phyloP scores from a whole-genome alignment of 2,888 invertebrate genomes.

The Axea sp. region DNA sequence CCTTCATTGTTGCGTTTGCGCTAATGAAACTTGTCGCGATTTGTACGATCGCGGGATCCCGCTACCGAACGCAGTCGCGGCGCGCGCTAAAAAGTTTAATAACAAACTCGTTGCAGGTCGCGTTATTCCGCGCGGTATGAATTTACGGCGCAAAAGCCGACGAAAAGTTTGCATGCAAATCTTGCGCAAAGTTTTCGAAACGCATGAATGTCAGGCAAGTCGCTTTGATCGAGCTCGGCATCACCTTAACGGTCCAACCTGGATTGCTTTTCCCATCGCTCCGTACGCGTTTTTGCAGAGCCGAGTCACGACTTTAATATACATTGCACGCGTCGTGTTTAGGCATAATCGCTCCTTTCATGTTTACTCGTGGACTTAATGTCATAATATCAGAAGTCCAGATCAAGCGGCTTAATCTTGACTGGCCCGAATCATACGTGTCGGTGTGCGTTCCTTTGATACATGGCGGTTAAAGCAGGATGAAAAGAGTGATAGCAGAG shows the following conservation, averaged over 20 bases:
- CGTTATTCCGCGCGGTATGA: too few species aligned
- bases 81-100: constrained; percentile 14
- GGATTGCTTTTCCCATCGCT: constrained; percentile 50
- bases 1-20: constrained; percentile 19
- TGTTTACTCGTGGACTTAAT: constrained; percentile 56
- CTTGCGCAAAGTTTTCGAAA: constrained; percentile 24
- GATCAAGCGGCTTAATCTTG: constrained; percentile 43
- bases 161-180: constrained; percentile 16
- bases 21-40: constrained; percentile 40
- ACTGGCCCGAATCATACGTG: constrained; percentile 12
- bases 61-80: not conserved
- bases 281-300: constrained; percentile 48
- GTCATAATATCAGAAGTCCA: constrained; percentile 52
- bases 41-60: constrained; percentile 8
- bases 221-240: constrained; percentile 17
- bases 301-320: constrained; percentile 56
- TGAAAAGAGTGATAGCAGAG: too few species aligned
- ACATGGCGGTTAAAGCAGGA: too few species aligned
- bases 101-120: constrained; percentile 2
- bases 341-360: constrained; percentile 54
- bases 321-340: constrained; percentile 56
- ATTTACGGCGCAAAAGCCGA: too few species aligned
- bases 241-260: constrained; percentile 45
- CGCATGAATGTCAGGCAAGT: constrained; percentile 22
- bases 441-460: too few species aligned